These are phyloP conservation scores for Sabatieria punctata DNA, from an alignment of 2,888 invertebrate species.

Conservation along the genomic window DNA sequence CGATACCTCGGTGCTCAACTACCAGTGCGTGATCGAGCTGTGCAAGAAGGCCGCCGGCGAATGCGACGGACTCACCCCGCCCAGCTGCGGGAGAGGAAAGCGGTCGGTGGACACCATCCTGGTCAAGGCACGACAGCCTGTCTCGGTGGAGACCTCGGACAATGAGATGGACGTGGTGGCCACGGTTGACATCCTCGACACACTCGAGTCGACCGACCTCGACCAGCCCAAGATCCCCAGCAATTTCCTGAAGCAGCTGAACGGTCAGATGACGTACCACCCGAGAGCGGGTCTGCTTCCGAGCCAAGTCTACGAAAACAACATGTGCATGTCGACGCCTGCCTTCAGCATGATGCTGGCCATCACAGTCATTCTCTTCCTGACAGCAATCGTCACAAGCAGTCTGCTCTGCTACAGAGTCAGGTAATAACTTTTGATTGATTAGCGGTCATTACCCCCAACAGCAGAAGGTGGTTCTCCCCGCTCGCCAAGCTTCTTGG, in stretches of 20 bases:
- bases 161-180: slow-evolving; percentile 9
- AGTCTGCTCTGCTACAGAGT: slow-evolving; percentile 1
- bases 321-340: slow-evolving; percentile 8
- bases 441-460: no score
- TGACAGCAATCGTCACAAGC: slow-evolving; percentile 7
- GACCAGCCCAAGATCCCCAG: background rate
- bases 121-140: background rate
- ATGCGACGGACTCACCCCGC: slow-evolving; percentile 23
- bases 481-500: no score
- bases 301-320: background rate
- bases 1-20: slow-evolving; percentile 23
- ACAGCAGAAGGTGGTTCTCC: no score
- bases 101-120: background rate
- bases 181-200: slow-evolving; percentile 7
- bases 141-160: background rate
- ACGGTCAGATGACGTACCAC: background rate
- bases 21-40: slow-evolving; percentile 23
- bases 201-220: background rate
- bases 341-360: slow-evolving; percentile 9
- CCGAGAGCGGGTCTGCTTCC: no score
- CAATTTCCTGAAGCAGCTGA: background rate
- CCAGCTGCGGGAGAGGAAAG: slow-evolving; percentile 15
- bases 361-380: slow-evolving; percentile 3
- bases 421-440: no score
- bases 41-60: slow-evolving; percentile 21